Conservation (phyloP, 2,888 invertebrate genomes). For the Leucophenga maculata region DNA sequence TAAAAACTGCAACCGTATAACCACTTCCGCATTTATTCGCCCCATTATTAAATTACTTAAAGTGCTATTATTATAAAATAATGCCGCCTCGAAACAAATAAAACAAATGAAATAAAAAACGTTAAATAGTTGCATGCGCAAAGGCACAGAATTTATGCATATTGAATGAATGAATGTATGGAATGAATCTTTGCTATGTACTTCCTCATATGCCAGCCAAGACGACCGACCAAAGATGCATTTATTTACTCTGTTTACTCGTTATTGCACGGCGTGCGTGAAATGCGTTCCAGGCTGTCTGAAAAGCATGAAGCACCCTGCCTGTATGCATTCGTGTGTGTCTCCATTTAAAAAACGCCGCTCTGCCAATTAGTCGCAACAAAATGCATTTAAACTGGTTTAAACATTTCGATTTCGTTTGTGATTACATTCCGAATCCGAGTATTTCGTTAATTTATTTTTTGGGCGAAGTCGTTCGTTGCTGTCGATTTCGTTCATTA, state of each 20-base stretch:
- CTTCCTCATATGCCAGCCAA: conserved; percentile 9
- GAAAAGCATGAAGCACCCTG: too few species aligned
- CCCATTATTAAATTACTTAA: too few species aligned
- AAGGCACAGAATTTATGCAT: background rate
- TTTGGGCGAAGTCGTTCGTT: background rate
- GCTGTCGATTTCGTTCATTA: background rate
- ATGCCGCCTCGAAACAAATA: background rate
- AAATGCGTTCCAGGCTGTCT: background rate
- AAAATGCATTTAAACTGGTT: conserved; percentile 20
- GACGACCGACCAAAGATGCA: background rate
- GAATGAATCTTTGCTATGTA: background rate
- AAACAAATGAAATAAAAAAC: conserved; percentile 5
- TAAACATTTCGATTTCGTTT: conserved; percentile 6
- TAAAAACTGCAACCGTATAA: too few species aligned
- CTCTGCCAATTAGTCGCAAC: conserved; percentile 5
- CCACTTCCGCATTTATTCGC: too few species aligned
- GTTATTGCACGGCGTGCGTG: background rate
- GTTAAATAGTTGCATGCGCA: background rate
- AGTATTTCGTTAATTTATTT: background rate
- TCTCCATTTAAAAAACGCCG: too few species aligned
- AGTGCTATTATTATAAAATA: too few species aligned
- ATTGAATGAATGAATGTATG: too few species aligned
- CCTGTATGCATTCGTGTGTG: too few species aligned
- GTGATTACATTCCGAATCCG: background rate
- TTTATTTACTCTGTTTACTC: background rate